phyloP scores from a whole-genome alignment of 2,888 invertebrate genomes.

The Parasteatoda lunata region DNA sequence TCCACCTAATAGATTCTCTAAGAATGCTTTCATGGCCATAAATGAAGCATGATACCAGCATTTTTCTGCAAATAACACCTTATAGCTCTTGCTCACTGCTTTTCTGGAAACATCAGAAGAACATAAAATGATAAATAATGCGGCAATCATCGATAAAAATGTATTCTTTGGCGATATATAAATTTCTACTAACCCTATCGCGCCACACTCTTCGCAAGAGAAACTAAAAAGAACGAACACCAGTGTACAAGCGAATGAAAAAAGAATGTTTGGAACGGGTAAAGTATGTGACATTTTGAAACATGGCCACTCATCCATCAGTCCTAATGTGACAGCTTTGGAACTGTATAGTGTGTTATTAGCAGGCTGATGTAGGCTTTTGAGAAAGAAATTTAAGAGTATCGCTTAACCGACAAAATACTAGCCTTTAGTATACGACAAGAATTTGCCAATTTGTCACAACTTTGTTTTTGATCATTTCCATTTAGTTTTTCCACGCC shows the following conservation, averaged over 20 bases:
- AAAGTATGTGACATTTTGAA: slow-evolving; percentile 33
- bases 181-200: background rate
- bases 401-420: too few species aligned
- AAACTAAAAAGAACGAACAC: background rate
- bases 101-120: background rate
- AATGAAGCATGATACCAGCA: too few species aligned
- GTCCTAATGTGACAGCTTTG: slow-evolving; percentile 48
- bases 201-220: too few species aligned
- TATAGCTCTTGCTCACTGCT: background rate
- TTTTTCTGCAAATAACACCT: too few species aligned
- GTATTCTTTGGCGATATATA: slow-evolving; percentile 5
- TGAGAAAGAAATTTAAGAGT: too few species aligned
- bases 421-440: too few species aligned
- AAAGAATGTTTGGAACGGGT: background rate
- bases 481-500: too few species aligned
- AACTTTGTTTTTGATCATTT: too few species aligned
- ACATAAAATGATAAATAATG: slow-evolving; percentile 15
- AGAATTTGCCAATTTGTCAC: too few species aligned
- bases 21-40: too few species aligned
- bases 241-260: background rate
- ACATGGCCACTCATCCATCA: slow-evolving; percentile 43
- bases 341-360: slow-evolving; percentile 38
- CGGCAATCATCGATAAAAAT: slow-evolving; percentile 1
- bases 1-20: too few species aligned
- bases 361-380: background rate